phyloP scores from a whole-genome alignment of 2,888 invertebrate genomes.

The Oscheius sp. region DNA sequence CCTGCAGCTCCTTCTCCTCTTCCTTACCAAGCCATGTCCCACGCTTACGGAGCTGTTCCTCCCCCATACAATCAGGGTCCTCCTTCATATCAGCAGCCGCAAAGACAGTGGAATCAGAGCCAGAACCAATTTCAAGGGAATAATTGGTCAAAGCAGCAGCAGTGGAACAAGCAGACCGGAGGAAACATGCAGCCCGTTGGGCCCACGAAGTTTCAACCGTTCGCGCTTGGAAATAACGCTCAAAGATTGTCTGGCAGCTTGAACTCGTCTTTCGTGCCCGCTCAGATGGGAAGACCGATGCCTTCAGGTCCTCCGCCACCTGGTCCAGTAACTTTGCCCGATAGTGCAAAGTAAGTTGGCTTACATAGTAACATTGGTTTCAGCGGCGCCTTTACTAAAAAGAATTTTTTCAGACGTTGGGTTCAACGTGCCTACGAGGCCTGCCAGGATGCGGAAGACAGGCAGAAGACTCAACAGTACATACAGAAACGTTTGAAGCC shows the following conservation, averaged over 20 bases:
- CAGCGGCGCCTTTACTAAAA: background rate
- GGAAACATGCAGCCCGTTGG: conserved; percentile 6
- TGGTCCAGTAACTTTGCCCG: conserved; percentile 25
- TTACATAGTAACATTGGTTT: background rate
- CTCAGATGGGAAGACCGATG: background rate
- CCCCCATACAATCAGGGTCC: conserved; percentile 8
- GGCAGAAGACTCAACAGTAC: conserved; percentile 92
- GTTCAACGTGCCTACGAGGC: conserved; percentile 91
- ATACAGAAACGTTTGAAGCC: conserved; percentile 92
- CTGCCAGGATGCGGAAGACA: conserved; percentile 86
- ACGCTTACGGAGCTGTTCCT: conserved; percentile 11
- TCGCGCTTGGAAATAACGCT: conserved; percentile 19
- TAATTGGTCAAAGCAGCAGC: conserved; percentile 22
- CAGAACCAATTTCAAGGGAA: background rate
- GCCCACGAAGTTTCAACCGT: conserved; percentile 37
- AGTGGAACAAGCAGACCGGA: conserved; percentile 9
- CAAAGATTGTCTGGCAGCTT: conserved; percentile 9
- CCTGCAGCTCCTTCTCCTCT: conserved; percentile 16
- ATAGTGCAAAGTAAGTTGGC: conserved; percentile 27
- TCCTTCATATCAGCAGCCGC: conserved; percentile 13
- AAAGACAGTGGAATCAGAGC: conserved; percentile 8
- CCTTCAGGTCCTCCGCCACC: conserved; percentile 21
- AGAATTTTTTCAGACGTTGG: conserved; percentile 79
- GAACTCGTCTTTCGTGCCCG: conserved; percentile 20
- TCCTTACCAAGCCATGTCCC: conserved; percentile 2